Percentiles rank a stretch among this genome's conserved stretches.
Evolutionary conservation across 2,113 vertebrate genomes (phyloP).

Genomic region (Thunnus maccoyii): DNA sequence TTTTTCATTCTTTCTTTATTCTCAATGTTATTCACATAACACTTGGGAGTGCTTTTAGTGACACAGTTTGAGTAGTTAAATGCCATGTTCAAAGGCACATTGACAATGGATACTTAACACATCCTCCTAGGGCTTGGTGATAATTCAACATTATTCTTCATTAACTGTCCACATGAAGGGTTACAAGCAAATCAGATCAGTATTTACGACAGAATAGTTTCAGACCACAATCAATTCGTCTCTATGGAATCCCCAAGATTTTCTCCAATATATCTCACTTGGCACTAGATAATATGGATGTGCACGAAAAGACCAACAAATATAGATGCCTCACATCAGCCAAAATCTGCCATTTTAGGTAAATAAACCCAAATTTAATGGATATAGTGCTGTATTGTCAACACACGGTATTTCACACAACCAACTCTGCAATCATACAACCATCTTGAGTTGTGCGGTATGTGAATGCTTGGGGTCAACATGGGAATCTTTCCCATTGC

Average conservation of each 20-base stretch:
- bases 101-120: background rate
- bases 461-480: too few species aligned
- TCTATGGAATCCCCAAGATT: background rate
- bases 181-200: background rate
- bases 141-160: background rate
- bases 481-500: background rate
- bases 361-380: too few species aligned
- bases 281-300: background rate
- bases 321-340: background rate
- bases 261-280: background rate
- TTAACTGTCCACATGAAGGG: background rate
- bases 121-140: background rate
- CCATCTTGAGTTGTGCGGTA: too few species aligned
- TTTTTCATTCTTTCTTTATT: background rate
- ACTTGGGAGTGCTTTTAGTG: background rate
- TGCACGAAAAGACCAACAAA: background rate
- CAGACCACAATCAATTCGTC: background rate
- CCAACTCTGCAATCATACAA: too few species aligned
- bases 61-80: slow-evolving; percentile 21
- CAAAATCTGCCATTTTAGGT: too few species aligned
- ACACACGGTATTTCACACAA: too few species aligned
- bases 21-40: background rate
- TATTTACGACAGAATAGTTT: background rate
- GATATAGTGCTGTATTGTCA: too few species aligned
- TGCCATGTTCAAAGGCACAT: background rate